Conservation (phyloP, 2,113 vertebrate species). For the Muscicapa adusta region DNA sequence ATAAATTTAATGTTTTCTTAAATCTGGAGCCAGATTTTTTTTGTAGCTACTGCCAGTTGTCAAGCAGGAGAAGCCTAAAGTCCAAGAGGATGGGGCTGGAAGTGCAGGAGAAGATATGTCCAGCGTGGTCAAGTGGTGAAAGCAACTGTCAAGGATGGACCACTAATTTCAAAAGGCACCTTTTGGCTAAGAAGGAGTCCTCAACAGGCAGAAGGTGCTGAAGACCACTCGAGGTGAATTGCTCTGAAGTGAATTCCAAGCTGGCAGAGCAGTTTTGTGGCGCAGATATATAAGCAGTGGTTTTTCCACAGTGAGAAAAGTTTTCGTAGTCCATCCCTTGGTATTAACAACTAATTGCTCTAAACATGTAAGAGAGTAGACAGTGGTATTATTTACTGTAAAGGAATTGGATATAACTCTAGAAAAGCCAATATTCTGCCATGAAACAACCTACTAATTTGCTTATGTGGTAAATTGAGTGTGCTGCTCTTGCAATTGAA, state of each 20-base stretch:
- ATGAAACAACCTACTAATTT: neutral
- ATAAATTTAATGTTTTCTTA: neutral
- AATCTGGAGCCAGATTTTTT: neutral
- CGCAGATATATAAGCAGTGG: accelerated
- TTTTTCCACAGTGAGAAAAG: neutral
- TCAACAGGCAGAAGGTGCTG: neutral
- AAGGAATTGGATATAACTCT: neutral
- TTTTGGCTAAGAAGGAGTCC: neutral
- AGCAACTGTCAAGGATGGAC: neutral
- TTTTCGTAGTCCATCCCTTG: neutral
- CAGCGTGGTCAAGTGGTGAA: neutral
- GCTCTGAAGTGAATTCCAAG: neutral
- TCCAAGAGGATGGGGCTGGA: accelerated
- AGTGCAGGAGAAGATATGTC: neutral
- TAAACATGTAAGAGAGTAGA: neutral
- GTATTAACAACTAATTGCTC: neutral
- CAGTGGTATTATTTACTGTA: neutral
- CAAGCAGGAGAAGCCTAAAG: accelerated
- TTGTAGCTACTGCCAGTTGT: neutral
- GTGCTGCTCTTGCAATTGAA: neutral
- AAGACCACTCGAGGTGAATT: neutral
- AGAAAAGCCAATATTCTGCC: neutral
- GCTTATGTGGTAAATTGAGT: neutral
- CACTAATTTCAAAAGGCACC: neutral
- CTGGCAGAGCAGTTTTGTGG: neutral